Evolutionary conservation across 1,140 invertebrate species (phyloP).

Genomic region (Meloidogyne floridensis): DNA sequence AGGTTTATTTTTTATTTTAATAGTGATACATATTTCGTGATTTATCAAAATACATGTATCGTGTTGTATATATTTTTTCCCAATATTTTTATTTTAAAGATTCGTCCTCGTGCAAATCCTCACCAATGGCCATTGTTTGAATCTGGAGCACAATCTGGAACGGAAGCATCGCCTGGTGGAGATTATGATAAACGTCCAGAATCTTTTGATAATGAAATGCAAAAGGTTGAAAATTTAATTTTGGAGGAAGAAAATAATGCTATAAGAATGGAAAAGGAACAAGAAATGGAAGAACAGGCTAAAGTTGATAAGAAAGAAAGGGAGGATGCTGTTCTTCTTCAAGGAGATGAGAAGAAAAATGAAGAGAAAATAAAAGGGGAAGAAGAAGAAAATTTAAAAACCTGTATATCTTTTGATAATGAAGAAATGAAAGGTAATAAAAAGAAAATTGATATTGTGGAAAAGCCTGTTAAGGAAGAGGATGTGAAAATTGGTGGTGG

Average conservation of each 20-base stretch:
- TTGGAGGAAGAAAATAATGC: neutral
- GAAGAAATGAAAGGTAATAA: neutral
- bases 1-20: conserved; percentile 34
- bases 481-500: neutral
- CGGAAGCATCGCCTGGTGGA: neutral
- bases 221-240: neutral
- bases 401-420: neutral
- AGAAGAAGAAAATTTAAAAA: neutral
- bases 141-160: conserved; percentile 26
- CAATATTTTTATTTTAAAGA: conserved; percentile 29
- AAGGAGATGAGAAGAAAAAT: neutral
- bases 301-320: neutral
- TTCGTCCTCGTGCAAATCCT: conserved; percentile 39
- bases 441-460: neutral
- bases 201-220: conserved; percentile 7
- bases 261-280: neutral
- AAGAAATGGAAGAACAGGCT: neutral
- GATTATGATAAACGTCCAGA: conserved; percentile 8
- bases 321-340: neutral
- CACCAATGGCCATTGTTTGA: conserved; percentile 28
- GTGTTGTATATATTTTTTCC: too few species aligned
- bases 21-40: too few species aligned
- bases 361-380: neutral
- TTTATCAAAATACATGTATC: too few species aligned
- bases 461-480: neutral